phyloP scores from a whole-genome alignment of 2,113 vertebrate genomes.

The Pteruthius melanotis region DNA sequence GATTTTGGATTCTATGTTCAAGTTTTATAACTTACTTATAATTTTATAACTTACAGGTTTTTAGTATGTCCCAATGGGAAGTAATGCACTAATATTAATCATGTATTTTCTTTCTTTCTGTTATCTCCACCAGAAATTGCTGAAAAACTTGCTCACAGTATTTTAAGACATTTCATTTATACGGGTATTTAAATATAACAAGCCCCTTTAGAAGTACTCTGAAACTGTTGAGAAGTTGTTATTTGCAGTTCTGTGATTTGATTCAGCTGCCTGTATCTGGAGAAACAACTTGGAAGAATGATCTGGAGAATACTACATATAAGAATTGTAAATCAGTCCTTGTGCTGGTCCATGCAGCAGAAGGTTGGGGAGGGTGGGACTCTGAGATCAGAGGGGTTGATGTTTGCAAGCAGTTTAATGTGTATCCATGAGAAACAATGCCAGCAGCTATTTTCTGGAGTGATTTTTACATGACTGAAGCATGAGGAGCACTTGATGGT shows the following conservation, averaged over 20 bases:
- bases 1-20: neutral
- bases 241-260: neutral
- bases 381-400: neutral
- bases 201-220: neutral
- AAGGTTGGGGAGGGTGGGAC: neutral
- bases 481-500: neutral
- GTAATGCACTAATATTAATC: neutral
- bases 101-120: neutral
- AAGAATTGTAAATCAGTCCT: neutral
- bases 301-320: neutral
- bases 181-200: neutral
- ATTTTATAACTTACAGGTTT: neutral
- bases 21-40: neutral
- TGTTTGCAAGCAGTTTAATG: neutral
- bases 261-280: neutral
- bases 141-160: neutral
- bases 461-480: neutral
- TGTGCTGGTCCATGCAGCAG: neutral
- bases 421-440: neutral
- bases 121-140: neutral
- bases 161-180: neutral
- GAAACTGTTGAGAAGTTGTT: neutral
- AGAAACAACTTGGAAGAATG: neutral
- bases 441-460: neutral
- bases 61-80: neutral